Conservation (phyloP, 1,140 invertebrate species). For the Brachionus koreanus region DNA sequence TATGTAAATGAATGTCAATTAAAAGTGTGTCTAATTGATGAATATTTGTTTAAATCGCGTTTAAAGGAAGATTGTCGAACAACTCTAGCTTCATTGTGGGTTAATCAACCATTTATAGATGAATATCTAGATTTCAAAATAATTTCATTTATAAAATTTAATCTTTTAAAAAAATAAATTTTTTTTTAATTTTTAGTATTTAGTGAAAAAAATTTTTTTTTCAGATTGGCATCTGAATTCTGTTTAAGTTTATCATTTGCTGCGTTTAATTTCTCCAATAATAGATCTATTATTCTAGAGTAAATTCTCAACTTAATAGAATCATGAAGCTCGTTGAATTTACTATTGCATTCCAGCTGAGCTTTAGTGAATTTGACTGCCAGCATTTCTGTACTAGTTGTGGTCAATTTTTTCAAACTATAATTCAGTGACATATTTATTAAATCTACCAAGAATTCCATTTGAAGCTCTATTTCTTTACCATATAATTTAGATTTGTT, state of each 20-base stretch:
- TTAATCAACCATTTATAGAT: neutral
- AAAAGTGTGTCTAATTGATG: neutral
- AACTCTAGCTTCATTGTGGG: neutral
- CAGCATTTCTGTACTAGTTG: neutral
- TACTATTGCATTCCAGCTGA: neutral
- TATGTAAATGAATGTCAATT: neutral
- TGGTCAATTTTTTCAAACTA: neutral
- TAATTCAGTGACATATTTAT: neutral
- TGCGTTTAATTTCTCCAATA: neutral
- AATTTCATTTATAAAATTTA: neutral
- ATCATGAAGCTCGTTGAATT: neutral
- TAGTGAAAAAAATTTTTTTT: neutral
- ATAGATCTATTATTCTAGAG: neutral
- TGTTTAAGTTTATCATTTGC: neutral
- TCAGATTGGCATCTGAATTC: neutral
- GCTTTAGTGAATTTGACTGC: neutral
- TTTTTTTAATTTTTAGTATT: neutral
- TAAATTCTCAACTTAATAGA: neutral
- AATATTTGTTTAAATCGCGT: neutral
- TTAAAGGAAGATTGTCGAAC: neutral
- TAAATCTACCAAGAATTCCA: neutral
- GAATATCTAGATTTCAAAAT: slow-evolving; percentile 16
- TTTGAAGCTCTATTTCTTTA: neutral
- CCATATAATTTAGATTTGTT: neutral
- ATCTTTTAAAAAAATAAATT: slow-evolving; percentile 16